These are phyloP conservation scores for Archaeoteleia sp. DNA, from an alignment of 2,888 invertebrate genomes.

Conservation along the genomic window DNA sequence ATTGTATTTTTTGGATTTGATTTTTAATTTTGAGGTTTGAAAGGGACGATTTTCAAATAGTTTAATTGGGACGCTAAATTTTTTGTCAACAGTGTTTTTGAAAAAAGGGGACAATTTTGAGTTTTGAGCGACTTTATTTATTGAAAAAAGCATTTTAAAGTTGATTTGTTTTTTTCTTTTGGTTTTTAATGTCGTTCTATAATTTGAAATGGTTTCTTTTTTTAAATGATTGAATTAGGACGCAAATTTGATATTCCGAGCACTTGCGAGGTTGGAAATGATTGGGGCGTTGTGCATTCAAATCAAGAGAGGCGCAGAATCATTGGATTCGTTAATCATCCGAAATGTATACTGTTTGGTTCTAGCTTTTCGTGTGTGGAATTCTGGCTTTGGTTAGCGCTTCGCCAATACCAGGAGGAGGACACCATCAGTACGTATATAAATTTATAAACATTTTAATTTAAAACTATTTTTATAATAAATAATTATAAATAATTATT, in stretches of 20 bases:
- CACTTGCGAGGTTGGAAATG: not conserved
- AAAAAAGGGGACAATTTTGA: too few relatives aligned
- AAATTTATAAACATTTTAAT: not conserved
- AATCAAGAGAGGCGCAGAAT: conserved; percentile 3
- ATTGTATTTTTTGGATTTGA: too few relatives aligned
- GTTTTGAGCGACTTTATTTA: too few relatives aligned
- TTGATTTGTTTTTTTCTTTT: too few relatives aligned
- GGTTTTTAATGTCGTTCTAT: too few relatives aligned
- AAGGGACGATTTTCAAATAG: too few relatives aligned
- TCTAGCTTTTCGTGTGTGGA: conserved; percentile 69
- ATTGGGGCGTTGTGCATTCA: conserved; percentile 4
- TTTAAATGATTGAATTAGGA: not conserved
- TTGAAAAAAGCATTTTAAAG: too few relatives aligned
- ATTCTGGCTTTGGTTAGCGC: conserved; percentile 64
- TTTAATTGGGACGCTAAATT: too few relatives aligned
- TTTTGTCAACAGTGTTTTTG: too few relatives aligned
- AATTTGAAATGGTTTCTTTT: conserved; percentile 10
- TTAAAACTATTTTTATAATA: too few relatives aligned
- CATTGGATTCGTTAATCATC: conserved; percentile 21
- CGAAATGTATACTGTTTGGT: conserved; percentile 43
- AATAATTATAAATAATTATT: not conserved
- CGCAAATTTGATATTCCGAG: conserved; percentile 6
- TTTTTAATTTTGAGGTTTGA: too few relatives aligned
- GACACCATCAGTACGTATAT: conserved; percentile 38
- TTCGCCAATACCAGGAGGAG: conserved; percentile 65